Percentiles rank a stretch among this genome's conserved stretches.
These are phyloP conservation scores for Baronia brevicornis DNA, from an alignment of 2,888 invertebrate genomes.

Conservation along the genomic window DNA sequence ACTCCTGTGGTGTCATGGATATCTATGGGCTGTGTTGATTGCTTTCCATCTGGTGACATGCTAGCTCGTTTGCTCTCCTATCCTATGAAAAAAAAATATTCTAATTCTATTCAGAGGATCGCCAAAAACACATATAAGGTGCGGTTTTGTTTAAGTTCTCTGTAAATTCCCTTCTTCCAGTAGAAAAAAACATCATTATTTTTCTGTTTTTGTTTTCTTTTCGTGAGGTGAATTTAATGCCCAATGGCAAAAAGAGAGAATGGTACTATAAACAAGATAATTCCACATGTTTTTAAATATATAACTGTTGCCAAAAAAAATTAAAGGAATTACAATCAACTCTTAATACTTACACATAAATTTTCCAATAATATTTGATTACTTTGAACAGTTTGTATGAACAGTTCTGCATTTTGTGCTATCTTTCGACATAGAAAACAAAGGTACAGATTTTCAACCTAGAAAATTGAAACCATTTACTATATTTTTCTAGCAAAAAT, in stretches of 20 bases:
- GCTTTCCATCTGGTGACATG: too few species aligned
- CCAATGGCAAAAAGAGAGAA: background rate
- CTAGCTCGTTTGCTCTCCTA: too few species aligned
- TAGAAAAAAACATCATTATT: too few species aligned
- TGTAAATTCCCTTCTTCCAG: too few species aligned
- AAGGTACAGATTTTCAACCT: constrained; percentile 37
- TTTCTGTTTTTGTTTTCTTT: too few species aligned
- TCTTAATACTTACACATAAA: constrained; percentile 35
- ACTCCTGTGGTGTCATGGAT: too few species aligned
- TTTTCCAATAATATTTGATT: constrained; percentile 48
- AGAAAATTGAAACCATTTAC: constrained; percentile 23
- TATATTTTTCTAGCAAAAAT: background rate
- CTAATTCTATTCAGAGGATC: too few species aligned
- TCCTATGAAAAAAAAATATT: too few species aligned
- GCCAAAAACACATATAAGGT: too few species aligned
- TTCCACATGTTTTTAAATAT: too few species aligned
- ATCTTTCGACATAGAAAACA: constrained; percentile 47
- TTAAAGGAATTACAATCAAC: background rate
- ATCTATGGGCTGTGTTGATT: too few species aligned
- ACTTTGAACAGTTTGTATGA: constrained; percentile 47
- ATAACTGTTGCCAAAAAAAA: background rate
- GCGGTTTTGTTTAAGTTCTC: too few species aligned
- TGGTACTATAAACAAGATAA: background rate
- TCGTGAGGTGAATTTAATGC: background rate
- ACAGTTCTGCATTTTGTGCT: constrained; percentile 39